These are phyloP conservation scores for Caenorhabditis wallacei DNA, from an alignment of 2,888 invertebrate species.

Conservation along the genomic window DNA sequence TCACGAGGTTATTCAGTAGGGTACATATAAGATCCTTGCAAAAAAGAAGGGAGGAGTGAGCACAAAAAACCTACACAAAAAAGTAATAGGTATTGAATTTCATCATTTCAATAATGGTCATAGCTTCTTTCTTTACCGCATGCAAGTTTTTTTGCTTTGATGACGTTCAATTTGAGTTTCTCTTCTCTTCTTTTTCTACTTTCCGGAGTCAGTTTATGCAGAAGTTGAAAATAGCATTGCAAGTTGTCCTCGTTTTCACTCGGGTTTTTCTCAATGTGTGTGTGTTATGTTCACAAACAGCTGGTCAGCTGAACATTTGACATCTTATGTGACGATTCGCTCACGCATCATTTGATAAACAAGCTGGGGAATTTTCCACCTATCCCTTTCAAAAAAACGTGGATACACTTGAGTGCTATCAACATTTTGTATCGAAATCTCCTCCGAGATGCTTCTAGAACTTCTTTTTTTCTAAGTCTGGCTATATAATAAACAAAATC, in stretches of 20 bases:
- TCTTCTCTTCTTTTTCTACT: constrained; percentile 12
- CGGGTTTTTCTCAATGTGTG: constrained; percentile 7
- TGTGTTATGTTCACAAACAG: constrained; percentile 44
- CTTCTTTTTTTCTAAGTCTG: too few species aligned
- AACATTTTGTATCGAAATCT: neutral
- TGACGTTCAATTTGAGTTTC: constrained; percentile 34
- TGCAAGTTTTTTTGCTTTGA: constrained; percentile 11
- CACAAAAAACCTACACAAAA: constrained; percentile 19
- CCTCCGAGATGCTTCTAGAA: neutral
- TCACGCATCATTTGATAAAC: constrained; percentile 52
- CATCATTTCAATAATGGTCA: constrained; percentile 46
- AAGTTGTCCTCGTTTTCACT: constrained; percentile 30
- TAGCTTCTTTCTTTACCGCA: neutral
- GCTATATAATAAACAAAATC: too few species aligned
- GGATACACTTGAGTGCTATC: neutral
- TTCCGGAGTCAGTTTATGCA: constrained; percentile 39
- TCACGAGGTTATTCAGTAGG: constrained; percentile 24
- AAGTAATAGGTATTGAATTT: constrained; percentile 58
- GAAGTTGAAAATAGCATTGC: constrained; percentile 46
- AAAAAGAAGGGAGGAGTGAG: neutral
- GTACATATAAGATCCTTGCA: constrained; percentile 24
- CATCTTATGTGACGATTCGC: constrained; percentile 49
- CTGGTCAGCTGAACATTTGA: constrained; percentile 58
- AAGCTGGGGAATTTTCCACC: constrained; percentile 18
- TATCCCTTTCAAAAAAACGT: constrained; percentile 23